phyloP scores from a whole-genome alignment of 2,113 vertebrate genomes.

The Acrocephalus kingi region DNA sequence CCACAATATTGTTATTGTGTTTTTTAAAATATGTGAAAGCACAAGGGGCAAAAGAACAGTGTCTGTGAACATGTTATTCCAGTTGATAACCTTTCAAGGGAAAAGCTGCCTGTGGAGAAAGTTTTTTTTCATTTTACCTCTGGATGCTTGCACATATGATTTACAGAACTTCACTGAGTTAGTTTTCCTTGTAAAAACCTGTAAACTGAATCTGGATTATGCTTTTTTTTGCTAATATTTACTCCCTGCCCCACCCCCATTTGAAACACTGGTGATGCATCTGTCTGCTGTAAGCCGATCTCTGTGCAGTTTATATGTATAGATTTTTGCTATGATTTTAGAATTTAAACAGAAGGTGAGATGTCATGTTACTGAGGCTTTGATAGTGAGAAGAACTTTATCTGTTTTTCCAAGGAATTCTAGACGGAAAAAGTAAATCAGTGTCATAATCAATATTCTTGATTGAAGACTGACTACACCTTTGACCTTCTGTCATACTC shows the following conservation, averaged over 20 bases:
- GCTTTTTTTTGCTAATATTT: not conserved
- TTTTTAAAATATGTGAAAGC: conserved; percentile 46
- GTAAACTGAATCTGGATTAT: not conserved
- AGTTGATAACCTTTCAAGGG: not conserved
- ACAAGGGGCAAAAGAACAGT: not conserved
- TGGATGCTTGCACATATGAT: not conserved
- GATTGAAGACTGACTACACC: not conserved
- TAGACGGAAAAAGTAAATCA: not conserved
- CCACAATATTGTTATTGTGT: not conserved
- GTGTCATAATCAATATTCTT: not conserved
- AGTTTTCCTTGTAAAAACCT: not conserved
- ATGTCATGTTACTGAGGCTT: not conserved
- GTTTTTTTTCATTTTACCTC: not conserved
- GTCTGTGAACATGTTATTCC: not conserved
- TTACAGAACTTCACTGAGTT: not conserved
- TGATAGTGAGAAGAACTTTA: not conserved
- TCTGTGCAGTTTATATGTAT: not conserved
- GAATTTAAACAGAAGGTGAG: not conserved
- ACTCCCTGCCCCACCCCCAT: accelerated
- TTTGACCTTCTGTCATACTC: not conserved
- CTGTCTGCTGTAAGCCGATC: not conserved
- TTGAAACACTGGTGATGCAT: not conserved
- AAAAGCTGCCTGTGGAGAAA: not conserved
- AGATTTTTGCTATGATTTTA: not conserved
- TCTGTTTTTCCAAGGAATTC: not conserved